Base-by-base conservation (phyloP, 2,797 vertebrate species). In the Carcharodon carcharias region DNA sequence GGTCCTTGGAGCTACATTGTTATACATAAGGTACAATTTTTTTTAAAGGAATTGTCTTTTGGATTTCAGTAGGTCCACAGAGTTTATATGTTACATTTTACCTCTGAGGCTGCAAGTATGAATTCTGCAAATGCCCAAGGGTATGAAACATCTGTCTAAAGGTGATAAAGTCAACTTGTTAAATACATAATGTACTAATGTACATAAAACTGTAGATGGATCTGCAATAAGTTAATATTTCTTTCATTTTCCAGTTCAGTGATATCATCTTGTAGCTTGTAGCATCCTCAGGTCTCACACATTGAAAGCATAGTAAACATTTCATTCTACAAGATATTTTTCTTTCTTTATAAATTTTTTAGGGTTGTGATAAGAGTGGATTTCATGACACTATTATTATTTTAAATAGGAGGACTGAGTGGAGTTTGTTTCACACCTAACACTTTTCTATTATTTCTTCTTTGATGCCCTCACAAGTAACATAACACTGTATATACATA, bases 131-230 rank as follows among this genome's bases (percentile, higher is more conserved):
- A 65, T 16, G 61, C 58, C 58, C 6, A 11, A 28, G 54, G 7
- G 5, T 18, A 50, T 54, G 28, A 50, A 71, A 69, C 67, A 73
- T 95, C 45, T 95, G 94, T 95, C 40, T 73, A 73, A 31, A 95
- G 94, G 45, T 95, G 94, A 73, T 95, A 95, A 95, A 71, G 67
- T 71, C 28, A 71, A 73, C 45, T 73, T 14, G 11, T 71, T 67
- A 65, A 95, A 71, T 95, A 65, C 35, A 67, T 73, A 95, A 50
- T 69, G 65, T 95, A 56, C 23, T 73, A 95, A 50, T 69, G 65
- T 95, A 56, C 23, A 56, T 95, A 95, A 54, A 95, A 95, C 40
- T 73, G 67, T 73, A 95, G 40, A 71, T 56, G 26, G 45, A 45
- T 4, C 28, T 16, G 50, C 40, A 26, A 63, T 61, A n/a, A n/a